phyloP scores from a whole-genome alignment of 2,888 invertebrate genomes.

The Caenorhabditis drosophilae region DNA sequence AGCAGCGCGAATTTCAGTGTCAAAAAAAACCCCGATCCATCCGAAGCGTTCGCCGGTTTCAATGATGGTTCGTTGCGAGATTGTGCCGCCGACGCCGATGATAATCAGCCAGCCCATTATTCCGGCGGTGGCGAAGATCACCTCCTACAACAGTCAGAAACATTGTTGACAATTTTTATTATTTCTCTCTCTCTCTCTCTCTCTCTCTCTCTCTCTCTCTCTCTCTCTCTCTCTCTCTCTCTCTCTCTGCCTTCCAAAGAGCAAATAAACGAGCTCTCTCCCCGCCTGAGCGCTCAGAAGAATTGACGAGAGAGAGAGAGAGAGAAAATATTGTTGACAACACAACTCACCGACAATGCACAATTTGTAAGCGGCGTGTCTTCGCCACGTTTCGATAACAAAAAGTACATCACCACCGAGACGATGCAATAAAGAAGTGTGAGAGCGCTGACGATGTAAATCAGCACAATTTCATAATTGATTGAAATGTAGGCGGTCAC shows the following conservation, averaged over 20 bases:
- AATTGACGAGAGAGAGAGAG: too few species aligned
- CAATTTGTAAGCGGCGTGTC: conserved; percentile 63
- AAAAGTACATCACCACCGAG: conserved; percentile 60
- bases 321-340: too few species aligned
- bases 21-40: conserved; percentile 54
- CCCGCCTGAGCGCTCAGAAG: too few species aligned
- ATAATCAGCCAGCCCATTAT: conserved; percentile 68
- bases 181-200: too few species aligned
- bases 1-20: background rate
- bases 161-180: background rate
- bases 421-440: conserved; percentile 67
- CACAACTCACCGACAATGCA: conserved; percentile 57
- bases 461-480: conserved; percentile 65
- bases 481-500: conserved; percentile 67
- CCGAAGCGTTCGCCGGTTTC: conserved; percentile 67
- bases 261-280: too few species aligned
- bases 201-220: too few species aligned
- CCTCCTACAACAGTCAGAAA: conserved; percentile 53
- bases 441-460: conserved; percentile 59
- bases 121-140: conserved; percentile 65
- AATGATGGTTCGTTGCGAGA: conserved; percentile 66
- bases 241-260: too few species aligned
- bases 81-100: conserved; percentile 66
- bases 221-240: too few species aligned
- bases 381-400: conserved; percentile 55